Base-by-base conservation (phyloP, 1,140 invertebrate species). In the Drosophila bocqueti region DNA sequence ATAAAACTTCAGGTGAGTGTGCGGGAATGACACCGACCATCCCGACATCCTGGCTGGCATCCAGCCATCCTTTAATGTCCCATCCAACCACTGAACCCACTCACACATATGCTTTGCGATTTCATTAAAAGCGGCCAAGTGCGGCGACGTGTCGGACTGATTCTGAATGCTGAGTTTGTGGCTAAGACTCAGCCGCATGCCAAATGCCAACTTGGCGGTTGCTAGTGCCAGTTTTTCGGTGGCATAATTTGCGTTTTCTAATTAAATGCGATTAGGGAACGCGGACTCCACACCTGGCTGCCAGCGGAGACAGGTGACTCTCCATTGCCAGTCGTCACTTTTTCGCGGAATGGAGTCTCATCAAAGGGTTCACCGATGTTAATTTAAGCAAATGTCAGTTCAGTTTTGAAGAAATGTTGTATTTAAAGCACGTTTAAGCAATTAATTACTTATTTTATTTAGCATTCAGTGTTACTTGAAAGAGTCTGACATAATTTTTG, bases 101-200 rank as follows among this genome's bases (percentile, higher is more conserved):
- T 47, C 38, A 36, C 46, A 52, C 84, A 87, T 87, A 87, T 89
- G 84, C 59, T 72, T 21, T 46, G 68, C 52, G 49, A 47, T 89
- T 89, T 78, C 66, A 87, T 87, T 78, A 65, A 77, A 81, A 75
- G 54, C 61, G 76, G 61, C 67, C 42, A 60, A 79, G 65, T 68
- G 50, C 60, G 62, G 31, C 62, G 45, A 66, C 61, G 67, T 80
- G 81, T 81, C 66, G 36, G 54, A n/a, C 50, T 21, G 59, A 64
- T 67, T 63, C 64, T 34, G 62, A 26, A 46, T 63, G 64, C 59
- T 47, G 64, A 65, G 67, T 71, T 71, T 71, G 63, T 55, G 67
- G 67, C 64, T 62, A 55, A 67, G 62, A 61, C 49, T 45, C 49
- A 29, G 66, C 50, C 67, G 50, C 57, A 65, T 64, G 66, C 49